Evolutionary conservation across 2,797 vertebrate species (phyloP).

Genomic region (Pangasius larnaudii): DNA sequence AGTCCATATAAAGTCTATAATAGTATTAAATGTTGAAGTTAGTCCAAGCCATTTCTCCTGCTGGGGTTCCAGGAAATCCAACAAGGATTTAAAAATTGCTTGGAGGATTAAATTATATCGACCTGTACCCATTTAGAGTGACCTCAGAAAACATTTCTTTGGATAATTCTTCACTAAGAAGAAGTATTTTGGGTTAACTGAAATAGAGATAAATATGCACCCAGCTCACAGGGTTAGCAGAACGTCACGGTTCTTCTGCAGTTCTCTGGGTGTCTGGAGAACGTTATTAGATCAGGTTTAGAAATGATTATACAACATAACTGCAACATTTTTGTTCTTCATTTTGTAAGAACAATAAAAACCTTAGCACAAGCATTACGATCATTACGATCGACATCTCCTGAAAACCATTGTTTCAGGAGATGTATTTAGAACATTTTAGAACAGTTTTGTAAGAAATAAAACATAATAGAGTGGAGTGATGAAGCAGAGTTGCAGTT

Average conservation of each 20-base stretch:
- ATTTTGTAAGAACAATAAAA: neutral
- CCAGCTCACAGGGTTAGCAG: neutral
- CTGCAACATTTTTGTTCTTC: neutral
- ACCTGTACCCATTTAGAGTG: neutral
- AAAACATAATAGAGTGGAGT: neutral
- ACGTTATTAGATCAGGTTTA: neutral
- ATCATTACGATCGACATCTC: neutral
- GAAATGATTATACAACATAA: neutral
- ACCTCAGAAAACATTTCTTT: neutral
- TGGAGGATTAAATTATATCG: slow-evolving; percentile 7
- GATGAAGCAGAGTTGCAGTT: neutral
- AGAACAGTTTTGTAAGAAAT: neutral
- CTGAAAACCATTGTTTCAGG: neutral
- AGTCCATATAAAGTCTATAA: neutral
- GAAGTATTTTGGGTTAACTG: neutral
- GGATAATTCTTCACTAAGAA: neutral
- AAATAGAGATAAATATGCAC: neutral
- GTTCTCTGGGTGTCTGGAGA: neutral
- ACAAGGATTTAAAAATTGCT: slow-evolving; percentile 21
- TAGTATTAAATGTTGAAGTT: neutral
- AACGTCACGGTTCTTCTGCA: neutral
- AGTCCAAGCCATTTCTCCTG: neutral
- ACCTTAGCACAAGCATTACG: neutral
- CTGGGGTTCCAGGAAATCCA: slow-evolving; percentile 2
- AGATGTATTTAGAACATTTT: too few species aligned